These are phyloP conservation scores for Pristionchus arcanus DNA, from an alignment of 2,888 invertebrate species.

Conservation along the genomic window DNA sequence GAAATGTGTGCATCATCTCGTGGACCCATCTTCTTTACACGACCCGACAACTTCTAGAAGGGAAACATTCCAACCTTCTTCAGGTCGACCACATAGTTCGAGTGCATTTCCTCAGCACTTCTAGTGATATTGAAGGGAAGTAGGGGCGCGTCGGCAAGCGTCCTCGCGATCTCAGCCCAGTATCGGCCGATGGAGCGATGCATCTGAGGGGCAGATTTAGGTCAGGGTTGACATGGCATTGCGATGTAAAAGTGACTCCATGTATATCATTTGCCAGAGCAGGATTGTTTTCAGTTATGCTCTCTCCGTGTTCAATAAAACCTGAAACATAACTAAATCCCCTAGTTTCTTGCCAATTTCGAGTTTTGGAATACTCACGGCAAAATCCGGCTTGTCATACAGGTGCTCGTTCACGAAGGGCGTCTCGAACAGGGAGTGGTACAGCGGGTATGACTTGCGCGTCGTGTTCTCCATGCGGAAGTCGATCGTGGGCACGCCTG, in stretches of 20 bases:
- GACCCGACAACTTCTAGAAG: too few relatives aligned
- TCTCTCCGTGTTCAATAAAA: neutral
- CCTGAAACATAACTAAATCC: slow-evolving; percentile 57
- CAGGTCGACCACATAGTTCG: slow-evolving; percentile 66
- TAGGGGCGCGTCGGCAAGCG: slow-evolving; percentile 79
- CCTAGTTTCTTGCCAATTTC: too few relatives aligned
- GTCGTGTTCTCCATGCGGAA: slow-evolving; percentile 76
- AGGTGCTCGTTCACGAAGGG: slow-evolving; percentile 76
- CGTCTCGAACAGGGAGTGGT: slow-evolving; percentile 78
- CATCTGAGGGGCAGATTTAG: too few relatives aligned
- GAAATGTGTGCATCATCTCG: too few relatives aligned
- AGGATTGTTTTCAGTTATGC: neutral
- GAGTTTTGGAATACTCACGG: slow-evolving; percentile 58
- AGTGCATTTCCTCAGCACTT: slow-evolving; percentile 71
- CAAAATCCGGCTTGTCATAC: slow-evolving; percentile 72
- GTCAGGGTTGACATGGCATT: too few relatives aligned
- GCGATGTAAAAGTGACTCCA: too few relatives aligned
- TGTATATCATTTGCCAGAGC: neutral
- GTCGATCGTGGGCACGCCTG: slow-evolving; percentile 81
- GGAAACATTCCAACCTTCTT: too few relatives aligned
- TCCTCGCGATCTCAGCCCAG: slow-evolving; percentile 80
- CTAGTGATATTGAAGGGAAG: slow-evolving; percentile 80
- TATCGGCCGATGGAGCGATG: slow-evolving; percentile 79
- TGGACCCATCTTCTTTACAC: too few relatives aligned
- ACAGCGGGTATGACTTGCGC: slow-evolving; percentile 72